Percentiles rank a stretch among this genome's conserved stretches.
Evolutionary conservation across 2,113 vertebrate species (phyloP).

Genomic region (Antennarius striatus): DNA sequence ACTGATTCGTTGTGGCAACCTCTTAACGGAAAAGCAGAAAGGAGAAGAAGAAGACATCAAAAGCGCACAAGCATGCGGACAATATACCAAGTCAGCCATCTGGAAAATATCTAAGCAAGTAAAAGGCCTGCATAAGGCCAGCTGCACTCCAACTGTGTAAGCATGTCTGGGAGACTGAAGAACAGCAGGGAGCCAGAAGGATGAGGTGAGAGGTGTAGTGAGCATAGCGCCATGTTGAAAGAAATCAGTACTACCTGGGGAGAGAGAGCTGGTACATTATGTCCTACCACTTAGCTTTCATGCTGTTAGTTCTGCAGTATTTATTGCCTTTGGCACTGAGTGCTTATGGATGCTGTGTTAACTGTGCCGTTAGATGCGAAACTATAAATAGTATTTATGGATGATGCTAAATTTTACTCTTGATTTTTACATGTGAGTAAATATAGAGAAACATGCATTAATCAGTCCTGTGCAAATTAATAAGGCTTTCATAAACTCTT

Average conservation of each 20-base stretch:
- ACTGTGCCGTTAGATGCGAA: constrained; percentile 31
- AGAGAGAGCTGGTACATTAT: constrained; percentile 57
- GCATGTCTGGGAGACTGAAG: constrained; percentile 55
- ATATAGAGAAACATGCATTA: constrained; percentile 8
- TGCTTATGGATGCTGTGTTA: constrained; percentile 40
- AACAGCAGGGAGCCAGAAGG: constrained; percentile 65
- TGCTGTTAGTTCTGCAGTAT: constrained; percentile 53
- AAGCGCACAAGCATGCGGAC: constrained; percentile 24
- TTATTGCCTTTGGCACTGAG: constrained; percentile 46
- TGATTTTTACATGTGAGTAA: constrained; percentile 14
- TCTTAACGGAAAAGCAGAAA: too few species aligned
- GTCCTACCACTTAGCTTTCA: constrained; percentile 57
- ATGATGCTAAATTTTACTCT: constrained; percentile 25
- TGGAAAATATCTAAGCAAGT: constrained; percentile 62
- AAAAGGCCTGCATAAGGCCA: constrained; percentile 47
- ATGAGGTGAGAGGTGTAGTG: constrained; percentile 57
- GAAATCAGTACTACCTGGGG: constrained; percentile 61
- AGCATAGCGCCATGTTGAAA: constrained; percentile 61
- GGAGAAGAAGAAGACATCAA: constrained; percentile 21
- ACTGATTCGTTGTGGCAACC: too few species aligned
- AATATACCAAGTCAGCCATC: constrained; percentile 61
- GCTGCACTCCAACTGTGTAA: constrained; percentile 59
- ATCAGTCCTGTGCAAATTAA: constrained; percentile 2
- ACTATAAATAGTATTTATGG: constrained; percentile 31
- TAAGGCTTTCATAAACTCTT: background rate